Conservation (phyloP, 2,888 invertebrate species). For the Mongoloraphidia duomilia region DNA sequence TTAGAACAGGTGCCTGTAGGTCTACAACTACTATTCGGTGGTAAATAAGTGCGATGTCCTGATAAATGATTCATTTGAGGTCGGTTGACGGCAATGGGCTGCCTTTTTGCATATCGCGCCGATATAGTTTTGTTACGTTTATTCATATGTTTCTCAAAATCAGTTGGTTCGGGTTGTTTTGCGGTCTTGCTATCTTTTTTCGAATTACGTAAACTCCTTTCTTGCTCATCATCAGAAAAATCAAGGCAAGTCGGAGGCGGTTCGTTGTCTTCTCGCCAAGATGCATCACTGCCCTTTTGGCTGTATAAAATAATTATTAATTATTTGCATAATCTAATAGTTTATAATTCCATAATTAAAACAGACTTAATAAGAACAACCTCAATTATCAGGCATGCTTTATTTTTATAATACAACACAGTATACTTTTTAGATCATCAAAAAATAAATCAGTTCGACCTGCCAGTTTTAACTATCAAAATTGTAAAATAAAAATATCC, state of each 20-base stretch:
- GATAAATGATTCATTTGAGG: no score
- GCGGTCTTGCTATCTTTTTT: no score
- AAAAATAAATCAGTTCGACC: no score
- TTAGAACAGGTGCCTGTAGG: no score
- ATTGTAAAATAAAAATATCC: no score
- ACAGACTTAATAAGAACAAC: no score
- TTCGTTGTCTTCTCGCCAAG: conserved; percentile 74
- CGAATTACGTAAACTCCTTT: conserved; percentile 27
- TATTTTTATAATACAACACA: not conserved
- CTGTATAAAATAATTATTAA: conserved; percentile 34
- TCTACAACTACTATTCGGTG: no score
- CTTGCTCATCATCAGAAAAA: conserved; percentile 83
- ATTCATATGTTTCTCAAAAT: conserved; percentile 3
- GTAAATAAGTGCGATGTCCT: no score
- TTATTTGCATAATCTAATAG: not conserved
- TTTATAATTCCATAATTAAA: not conserved
- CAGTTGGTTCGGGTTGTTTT: not conserved
- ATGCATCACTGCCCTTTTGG: conserved; percentile 75
- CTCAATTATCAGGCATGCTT: no score
- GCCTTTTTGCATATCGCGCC: no score
- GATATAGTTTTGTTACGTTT: not conserved
- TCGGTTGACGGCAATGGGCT: no score
- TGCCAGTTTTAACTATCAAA: no score
- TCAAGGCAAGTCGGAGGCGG: conserved; percentile 56
- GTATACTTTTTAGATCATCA: not conserved